phyloP scores from a whole-genome alignment of 2,888 invertebrate species.

The Megamerina dolium region DNA sequence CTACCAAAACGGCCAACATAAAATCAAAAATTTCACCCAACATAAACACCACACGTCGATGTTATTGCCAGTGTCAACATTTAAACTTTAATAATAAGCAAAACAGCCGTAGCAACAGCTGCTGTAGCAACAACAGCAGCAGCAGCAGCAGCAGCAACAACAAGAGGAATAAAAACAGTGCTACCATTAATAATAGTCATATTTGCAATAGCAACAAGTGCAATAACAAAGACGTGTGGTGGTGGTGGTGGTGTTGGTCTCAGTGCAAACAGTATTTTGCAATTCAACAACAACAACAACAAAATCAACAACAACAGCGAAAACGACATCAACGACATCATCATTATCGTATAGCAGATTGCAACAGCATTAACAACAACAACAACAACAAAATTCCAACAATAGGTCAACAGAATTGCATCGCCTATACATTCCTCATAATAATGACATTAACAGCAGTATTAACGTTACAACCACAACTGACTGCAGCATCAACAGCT shows the following conservation, averaged over 20 bases:
- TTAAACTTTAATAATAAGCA: conserved; percentile 9
- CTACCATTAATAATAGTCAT: background rate
- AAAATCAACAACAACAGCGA: no score
- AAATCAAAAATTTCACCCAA: conserved; percentile 17
- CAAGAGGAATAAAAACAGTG: background rate
- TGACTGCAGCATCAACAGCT: conserved; percentile 1
- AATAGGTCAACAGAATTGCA: background rate
- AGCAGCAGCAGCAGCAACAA: no score
- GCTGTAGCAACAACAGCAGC: conserved; percentile 12
- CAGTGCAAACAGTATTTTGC: no score
- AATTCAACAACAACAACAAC: background rate
- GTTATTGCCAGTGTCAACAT: background rate
- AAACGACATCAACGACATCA: background rate
- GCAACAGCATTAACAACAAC: background rate
- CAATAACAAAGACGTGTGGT: background rate
- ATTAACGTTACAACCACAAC: conserved; percentile 1
- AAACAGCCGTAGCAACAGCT: conserved; percentile 14
- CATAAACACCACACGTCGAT: conserved; percentile 5
- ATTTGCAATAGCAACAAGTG: background rate
- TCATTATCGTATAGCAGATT: background rate
- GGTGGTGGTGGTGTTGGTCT: no score
- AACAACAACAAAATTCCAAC: background rate
- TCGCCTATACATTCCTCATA: conserved; percentile 2
- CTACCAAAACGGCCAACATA: conserved; percentile 37
- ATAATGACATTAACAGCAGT: conserved; percentile 11